Base-by-base conservation (phyloP, 2,797 vertebrate genomes). In the Aselliscus stoliczkanus region DNA sequence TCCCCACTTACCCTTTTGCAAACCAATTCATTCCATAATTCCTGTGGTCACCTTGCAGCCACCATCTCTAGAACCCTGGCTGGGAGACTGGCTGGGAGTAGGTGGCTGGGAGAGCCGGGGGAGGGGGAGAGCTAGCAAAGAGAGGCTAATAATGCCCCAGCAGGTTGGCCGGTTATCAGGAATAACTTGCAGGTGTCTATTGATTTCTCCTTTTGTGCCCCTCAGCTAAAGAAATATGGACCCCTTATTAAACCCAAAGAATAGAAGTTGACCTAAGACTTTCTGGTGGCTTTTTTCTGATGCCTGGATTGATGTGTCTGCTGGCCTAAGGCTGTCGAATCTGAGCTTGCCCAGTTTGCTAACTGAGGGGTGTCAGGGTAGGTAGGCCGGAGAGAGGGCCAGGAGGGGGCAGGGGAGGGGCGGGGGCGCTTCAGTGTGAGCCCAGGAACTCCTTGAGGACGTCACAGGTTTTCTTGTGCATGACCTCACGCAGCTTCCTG, bases 401-500 rank as follows among this genome's bases (percentile, higher is more conserved):
- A 17, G 87, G 37, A 14, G n/a, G 69, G 17, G 52, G 52, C 18
- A 20, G 29, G 0, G 3, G 10, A 39, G 58, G 47, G 18, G 27
- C 6, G 17, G 18, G n/a, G 11, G 64, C 39, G 83, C 95, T 52
- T 99, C 99, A 99, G 97, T 99, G 99, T 87, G 99, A 98, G 95
- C 98, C 99, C 56, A 99, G 98, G 97, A 99, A 99, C 56, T 99
- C 99, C 98, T 99, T 99, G 96, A 99, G 98, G 98, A 99, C 99
- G 89, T 99, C 99, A 50, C 99, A 99, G 21, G 99, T 99, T 98
- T 99, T 99, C 98, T 99, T 99, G 94, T 99, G 99, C 98, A 99
- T 98, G 97, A 99, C 99, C 96, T 99, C 99, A 0, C 98, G 99
- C 70, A 99, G 99, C 96, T 99, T 99, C 75, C 99, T 98, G 47